These are phyloP conservation scores for Nicator chloris DNA, from an alignment of 2,113 vertebrate genomes.

Conservation along the genomic window DNA sequence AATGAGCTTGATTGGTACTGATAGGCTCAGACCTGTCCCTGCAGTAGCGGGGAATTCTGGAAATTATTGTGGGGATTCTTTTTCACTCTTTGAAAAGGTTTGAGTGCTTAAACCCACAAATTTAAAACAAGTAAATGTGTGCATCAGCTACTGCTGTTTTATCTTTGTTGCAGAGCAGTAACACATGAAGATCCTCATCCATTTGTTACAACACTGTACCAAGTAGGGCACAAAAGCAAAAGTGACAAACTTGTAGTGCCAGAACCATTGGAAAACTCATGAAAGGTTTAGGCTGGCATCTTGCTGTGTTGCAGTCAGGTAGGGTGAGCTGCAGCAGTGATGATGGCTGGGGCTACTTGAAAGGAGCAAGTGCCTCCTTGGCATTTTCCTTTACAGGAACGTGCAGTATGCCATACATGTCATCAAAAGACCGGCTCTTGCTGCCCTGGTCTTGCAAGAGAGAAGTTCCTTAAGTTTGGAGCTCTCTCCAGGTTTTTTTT, in stretches of 20 bases:
- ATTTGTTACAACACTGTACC: background rate
- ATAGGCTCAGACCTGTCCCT: background rate
- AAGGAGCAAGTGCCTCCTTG: background rate
- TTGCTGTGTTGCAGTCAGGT: accelerated
- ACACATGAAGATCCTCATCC: background rate
- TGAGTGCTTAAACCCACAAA: background rate
- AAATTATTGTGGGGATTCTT: background rate
- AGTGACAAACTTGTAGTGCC: background rate
- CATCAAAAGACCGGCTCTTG: background rate
- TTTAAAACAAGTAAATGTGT: background rate
- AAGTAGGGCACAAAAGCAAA: background rate
- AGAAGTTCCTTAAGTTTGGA: background rate
- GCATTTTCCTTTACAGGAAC: background rate
- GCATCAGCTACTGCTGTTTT: background rate
- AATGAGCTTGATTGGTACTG: background rate
- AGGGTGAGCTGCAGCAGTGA: background rate
- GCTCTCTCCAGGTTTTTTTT: background rate
- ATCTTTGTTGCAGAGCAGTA: background rate
- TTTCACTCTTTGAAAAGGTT: background rate
- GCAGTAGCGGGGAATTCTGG: background rate
- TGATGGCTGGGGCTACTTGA: background rate
- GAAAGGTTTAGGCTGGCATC: background rate
- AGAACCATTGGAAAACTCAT: background rate
- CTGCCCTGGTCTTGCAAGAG: background rate
- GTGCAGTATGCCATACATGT: accelerated